A percentile compares a stretch with the other conserved stretches of the same genome.
phyloP scores from a whole-genome alignment of 2,113 vertebrate species.

The Egretta garzetta region DNA sequence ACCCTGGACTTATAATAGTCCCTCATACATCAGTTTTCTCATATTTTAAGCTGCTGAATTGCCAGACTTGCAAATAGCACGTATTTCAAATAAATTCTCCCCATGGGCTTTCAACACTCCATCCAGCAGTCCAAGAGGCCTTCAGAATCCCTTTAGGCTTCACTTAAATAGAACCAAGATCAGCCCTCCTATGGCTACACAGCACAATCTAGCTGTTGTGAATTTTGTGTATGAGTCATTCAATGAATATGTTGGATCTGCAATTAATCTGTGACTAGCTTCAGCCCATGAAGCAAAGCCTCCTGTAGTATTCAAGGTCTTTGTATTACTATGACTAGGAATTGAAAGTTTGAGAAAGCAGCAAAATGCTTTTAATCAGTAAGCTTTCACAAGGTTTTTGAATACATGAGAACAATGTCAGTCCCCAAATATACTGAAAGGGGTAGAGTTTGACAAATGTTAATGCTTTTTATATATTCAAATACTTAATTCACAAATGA shows the following conservation, averaged over 20 bases:
- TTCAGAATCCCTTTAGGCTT: not conserved
- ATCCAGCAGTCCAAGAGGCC: not conserved
- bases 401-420: not conserved
- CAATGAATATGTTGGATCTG: not conserved
- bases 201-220: not conserved
- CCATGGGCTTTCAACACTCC: not conserved
- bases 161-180: not conserved
- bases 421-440: not conserved
- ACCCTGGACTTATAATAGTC: not conserved
- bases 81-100: not conserved
- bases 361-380: not conserved
- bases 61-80: not conserved
- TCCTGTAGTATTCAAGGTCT: not conserved
- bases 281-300: not conserved
- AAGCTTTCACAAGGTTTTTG: not conserved
- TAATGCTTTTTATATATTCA: constrained; percentile 36
- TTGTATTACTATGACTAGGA: not conserved
- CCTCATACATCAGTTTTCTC: not conserved
- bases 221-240: not conserved
- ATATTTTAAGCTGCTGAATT: not conserved
- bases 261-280: not conserved
- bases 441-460: not conserved
- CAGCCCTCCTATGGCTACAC: not conserved
- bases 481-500: not conserved
- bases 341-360: not conserved